Conservation (phyloP, 2,888 invertebrate genomes). For the Galeruca laticollis region DNA sequence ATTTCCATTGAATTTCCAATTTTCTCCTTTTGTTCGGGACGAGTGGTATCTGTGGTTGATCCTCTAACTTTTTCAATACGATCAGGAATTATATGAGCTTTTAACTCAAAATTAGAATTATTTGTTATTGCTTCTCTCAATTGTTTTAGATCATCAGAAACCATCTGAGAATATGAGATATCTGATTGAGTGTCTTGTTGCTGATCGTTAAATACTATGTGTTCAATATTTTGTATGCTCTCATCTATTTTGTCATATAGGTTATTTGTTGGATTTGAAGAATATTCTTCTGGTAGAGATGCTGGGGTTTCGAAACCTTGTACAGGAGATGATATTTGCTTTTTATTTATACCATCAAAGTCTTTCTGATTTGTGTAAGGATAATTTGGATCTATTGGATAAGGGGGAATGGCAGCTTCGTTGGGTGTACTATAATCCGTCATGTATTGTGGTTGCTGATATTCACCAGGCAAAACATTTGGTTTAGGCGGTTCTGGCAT, state of each 20-base stretch:
- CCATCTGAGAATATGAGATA: not conserved
- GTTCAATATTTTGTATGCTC: not conserved
- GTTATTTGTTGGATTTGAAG: not conserved
- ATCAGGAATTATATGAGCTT: not conserved
- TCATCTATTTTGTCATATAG: not conserved
- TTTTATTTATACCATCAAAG: not conserved
- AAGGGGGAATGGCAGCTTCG: too few species aligned
- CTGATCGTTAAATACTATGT: not conserved
- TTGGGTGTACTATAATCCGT: not conserved
- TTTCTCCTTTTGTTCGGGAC: not conserved
- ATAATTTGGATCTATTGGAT: not conserved
- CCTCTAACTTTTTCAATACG: not conserved
- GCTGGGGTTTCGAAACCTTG: not conserved
- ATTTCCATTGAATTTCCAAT: not conserved
- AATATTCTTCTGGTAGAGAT: not conserved
- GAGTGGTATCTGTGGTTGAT: not conserved
- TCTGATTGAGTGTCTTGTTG: not conserved
- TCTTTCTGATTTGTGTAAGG: not conserved
- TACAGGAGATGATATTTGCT: not conserved
- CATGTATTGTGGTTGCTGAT: not conserved
- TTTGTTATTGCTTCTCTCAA: not conserved
- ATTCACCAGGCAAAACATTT: not conserved
- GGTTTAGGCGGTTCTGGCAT: not conserved
- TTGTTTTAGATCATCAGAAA: slow-evolving; percentile 1
- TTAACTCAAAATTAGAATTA: not conserved